phyloP scores from a whole-genome alignment of 92 coral and sea anemone species.

The Porites cylindrica region DNA sequence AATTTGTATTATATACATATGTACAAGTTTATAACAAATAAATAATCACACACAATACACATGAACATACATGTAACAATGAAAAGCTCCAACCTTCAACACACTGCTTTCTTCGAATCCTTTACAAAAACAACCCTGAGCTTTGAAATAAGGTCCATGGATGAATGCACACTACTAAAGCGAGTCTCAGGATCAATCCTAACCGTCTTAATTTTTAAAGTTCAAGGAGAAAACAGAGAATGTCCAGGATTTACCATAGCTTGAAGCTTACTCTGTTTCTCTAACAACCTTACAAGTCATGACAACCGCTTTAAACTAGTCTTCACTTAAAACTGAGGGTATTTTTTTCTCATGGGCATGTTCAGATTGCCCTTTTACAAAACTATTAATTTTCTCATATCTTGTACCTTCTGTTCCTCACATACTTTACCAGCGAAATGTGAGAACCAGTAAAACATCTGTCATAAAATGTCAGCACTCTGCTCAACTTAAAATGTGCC shows the following conservation, averaged over 20 bases:
- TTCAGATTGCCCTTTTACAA: neutral
- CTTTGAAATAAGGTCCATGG: too few species aligned
- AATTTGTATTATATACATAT: conserved; percentile 89
- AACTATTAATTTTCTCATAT: too few species aligned
- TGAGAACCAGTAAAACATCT: too few species aligned
- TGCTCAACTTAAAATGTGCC: too few species aligned
- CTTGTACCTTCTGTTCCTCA: too few species aligned
- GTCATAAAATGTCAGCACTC: too few species aligned
- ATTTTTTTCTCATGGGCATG: neutral
- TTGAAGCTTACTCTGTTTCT: neutral
- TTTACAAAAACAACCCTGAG: neutral
- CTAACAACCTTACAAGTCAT: neutral
- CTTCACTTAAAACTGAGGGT: neutral
- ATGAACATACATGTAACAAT: neutral
- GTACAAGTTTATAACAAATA: conserved; percentile 91
- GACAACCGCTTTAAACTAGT: neutral
- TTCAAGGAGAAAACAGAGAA: neutral
- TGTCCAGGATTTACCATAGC: neutral
- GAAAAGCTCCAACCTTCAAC: conserved; percentile 11
- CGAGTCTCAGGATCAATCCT: too few species aligned
- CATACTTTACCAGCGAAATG: too few species aligned
- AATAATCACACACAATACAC: conserved; percentile 73
- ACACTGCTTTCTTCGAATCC: neutral
- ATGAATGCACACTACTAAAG: too few species aligned
- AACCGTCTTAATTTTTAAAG: too few species aligned